A percentile compares a stretch with the other conserved stretches of the same genome.
Conservation (phyloP, 2,797 vertebrate genomes). For the Lophotriccus pileatus region DNA sequence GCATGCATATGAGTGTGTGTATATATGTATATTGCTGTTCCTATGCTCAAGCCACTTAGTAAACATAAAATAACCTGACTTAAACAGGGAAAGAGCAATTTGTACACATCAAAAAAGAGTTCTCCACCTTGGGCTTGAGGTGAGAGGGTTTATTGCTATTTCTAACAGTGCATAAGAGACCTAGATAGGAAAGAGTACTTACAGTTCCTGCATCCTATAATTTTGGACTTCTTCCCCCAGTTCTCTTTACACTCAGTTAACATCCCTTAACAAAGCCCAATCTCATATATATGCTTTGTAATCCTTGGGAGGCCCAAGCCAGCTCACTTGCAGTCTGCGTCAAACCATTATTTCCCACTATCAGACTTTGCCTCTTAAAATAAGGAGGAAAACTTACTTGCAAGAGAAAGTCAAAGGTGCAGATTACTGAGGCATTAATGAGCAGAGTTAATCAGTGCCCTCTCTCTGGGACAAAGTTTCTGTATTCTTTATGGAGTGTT, state of each 20-base stretch:
- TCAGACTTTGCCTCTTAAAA: neutral
- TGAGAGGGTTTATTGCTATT: neutral
- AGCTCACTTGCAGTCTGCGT: neutral
- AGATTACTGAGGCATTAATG: neutral
- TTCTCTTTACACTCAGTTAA: neutral
- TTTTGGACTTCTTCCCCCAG: neutral
- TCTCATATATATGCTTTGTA: neutral
- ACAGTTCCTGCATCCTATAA: neutral
- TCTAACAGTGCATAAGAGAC: neutral
- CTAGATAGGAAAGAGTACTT: neutral
- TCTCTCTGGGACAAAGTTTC: neutral
- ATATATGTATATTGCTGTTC: neutral
- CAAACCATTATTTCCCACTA: neutral
- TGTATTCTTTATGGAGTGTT: neutral
- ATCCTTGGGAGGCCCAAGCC: neutral
- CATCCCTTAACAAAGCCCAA: neutral
- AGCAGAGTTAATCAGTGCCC: neutral
- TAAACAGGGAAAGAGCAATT: neutral
- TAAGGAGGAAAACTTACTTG: neutral
- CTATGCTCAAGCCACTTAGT: neutral
- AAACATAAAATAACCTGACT: neutral
- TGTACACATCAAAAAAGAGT: neutral
- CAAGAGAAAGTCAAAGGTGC: neutral
- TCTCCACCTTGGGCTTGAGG: neutral
- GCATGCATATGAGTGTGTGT: fast-evolving